Evolutionary conservation across 1,140 invertebrate genomes (phyloP), one percentile per base, ranked within the genome.

Genomic region (Armadillidium nasatum): DNA sequence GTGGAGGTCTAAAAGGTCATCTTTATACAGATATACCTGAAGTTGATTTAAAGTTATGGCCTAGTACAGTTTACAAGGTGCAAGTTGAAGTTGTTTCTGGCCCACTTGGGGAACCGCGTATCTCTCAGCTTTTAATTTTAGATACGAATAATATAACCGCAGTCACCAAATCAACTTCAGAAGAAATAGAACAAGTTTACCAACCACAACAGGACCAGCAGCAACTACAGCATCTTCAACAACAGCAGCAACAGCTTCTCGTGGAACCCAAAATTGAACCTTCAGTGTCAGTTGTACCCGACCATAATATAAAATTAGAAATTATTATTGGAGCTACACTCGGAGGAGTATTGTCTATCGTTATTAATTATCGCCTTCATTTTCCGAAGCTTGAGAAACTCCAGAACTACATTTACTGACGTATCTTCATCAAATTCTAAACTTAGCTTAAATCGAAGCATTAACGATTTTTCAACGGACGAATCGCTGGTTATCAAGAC

Each of bases 1-100:
- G 91, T 67, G 91, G 91, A 69, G 91, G 91, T 45, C 86, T 93
- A n/a, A 92, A 91, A 83, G 92, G 92, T 71, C 92, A 93, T 85
- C 86, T 93, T n/a, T 90, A 92, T 82, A 93, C 91, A 33, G 90
- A 92, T 82, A 90, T 91, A 0, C 92, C 90, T 54, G 88, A 88
- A 78, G 91, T 92, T 44, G 91, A 91, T 60, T 84, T 93, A 60
- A 92, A 91, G 23, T 83, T 93, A 23, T 92, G 91, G 91, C 91
- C 91, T 13, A 90, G 92, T 81, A 92, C 91, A 15, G 87, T 91
- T 75, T 93, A 92, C 84, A 90, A 91, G 82, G 90, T 93, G 78
- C 90, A 92, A 87, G 91, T 82, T 43, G 82, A 83, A 46, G 71
- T 82, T 22, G 81, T 83, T n/a, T 80, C 82, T 0, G 76, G 82